These are phyloP conservation scores for Procavia capensis DNA, from an alignment of 2,113 vertebrate genomes.

Conservation along the genomic window DNA sequence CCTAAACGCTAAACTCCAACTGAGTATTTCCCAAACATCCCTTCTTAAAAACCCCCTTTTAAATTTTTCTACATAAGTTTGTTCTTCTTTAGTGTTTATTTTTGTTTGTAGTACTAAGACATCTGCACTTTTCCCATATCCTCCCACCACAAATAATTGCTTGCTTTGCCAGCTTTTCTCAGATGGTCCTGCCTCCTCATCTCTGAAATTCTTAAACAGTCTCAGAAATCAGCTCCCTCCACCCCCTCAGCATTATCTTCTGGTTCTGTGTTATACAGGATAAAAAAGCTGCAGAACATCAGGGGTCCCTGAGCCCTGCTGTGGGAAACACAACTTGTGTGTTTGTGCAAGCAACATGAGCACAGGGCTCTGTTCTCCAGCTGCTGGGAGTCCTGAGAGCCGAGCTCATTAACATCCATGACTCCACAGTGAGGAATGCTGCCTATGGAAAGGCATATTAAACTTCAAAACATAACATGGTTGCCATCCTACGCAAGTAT, in stretches of 20 bases:
- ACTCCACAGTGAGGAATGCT: background rate
- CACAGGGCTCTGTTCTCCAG: slow-evolving; percentile 21
- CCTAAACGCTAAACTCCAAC: background rate
- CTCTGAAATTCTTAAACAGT: slow-evolving; percentile 27
- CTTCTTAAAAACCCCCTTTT: slow-evolving; percentile 57
- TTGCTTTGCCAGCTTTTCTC: background rate
- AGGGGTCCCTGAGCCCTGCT: slow-evolving; percentile 49
- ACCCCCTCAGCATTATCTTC: background rate
- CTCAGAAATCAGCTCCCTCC: background rate
- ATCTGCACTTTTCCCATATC: slow-evolving; percentile 29
- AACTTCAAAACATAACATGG: background rate
- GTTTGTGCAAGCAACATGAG: slow-evolving; percentile 64
- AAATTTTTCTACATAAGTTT: slow-evolving; percentile 29
- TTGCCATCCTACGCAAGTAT: background rate
- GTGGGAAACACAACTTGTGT: slow-evolving; percentile 55
- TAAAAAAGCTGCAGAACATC: slow-evolving; percentile 58
- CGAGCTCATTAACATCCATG: slow-evolving; percentile 27
- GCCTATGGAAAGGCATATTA: background rate
- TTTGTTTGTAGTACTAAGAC: slow-evolving; percentile 58
- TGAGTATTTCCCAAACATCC: slow-evolving; percentile 58
- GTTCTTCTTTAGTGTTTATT: slow-evolving; percentile 46
- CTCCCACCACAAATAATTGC: slow-evolving; percentile 43
- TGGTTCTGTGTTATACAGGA: slow-evolving; percentile 32
- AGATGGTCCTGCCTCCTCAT: background rate
- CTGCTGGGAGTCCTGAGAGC: slow-evolving; percentile 25